These are phyloP conservation scores for Chaenogobius annularis DNA, from an alignment of 2,113 vertebrate species.

Conservation along the genomic window DNA sequence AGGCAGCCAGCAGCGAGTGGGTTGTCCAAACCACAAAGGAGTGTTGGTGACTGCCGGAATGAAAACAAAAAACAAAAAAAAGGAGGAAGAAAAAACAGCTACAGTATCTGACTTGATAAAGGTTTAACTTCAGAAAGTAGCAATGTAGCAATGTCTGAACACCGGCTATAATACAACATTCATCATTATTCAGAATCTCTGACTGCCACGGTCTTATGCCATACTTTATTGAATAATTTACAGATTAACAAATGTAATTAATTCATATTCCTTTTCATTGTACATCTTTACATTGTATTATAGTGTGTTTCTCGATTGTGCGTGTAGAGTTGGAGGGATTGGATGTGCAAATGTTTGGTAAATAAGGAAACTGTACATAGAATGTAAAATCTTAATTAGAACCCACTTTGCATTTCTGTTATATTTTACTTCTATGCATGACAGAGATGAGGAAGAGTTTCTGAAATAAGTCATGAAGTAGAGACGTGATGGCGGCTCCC, in stretches of 20 bases:
- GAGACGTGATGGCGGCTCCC: constrained; percentile 22
- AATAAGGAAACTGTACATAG: neutral
- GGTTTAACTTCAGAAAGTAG: constrained; percentile 3
- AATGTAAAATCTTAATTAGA: too few relatives aligned
- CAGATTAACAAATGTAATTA: neutral
- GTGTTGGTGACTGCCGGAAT: constrained; percentile 77
- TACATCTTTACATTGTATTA: neutral
- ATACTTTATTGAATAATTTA: neutral
- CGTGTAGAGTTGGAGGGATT: too few relatives aligned
- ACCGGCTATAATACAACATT: constrained; percentile 14
- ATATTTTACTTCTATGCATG: too few relatives aligned
- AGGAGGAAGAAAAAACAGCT: constrained; percentile 52
- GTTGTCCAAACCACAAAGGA: constrained; percentile 80
- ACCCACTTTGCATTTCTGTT: too few relatives aligned
- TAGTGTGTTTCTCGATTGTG: neutral
- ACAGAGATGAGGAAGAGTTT: constrained; percentile 1
- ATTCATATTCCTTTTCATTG: neutral
- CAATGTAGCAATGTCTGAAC: constrained; percentile 12
- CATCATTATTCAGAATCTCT: neutral
- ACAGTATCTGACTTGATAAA: constrained; percentile 56
- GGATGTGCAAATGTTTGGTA: neutral
- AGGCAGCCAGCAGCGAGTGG: constrained; percentile 75
- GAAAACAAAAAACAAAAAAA: constrained; percentile 52
- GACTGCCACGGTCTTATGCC: neutral
- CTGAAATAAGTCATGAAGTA: constrained; percentile 26